Evolutionary conservation across 2,888 invertebrate genomes (phyloP).

Genomic region (Cheilosia variabilis): DNA sequence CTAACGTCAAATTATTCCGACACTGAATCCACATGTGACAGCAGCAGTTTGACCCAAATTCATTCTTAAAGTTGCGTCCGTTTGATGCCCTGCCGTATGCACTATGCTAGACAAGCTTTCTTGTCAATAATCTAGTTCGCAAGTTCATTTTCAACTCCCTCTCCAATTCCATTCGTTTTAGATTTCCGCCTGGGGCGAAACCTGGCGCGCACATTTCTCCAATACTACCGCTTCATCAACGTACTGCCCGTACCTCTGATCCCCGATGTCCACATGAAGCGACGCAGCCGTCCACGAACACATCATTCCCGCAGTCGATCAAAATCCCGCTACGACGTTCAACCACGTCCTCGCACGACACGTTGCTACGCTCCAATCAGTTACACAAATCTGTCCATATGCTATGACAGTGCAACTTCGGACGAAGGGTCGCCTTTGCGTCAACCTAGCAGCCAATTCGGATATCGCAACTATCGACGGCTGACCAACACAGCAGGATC

Average conservation of each 20-base stretch:
- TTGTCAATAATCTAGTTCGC: no score
- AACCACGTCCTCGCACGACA: conserved; percentile 84
- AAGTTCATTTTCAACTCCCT: background rate
- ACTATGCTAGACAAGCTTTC: no score
- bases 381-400: conserved; percentile 85
- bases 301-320: conserved; percentile 82
- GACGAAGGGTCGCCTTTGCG: conserved; percentile 84
- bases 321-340: conserved; percentile 82
- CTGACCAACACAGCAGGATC: conserved; percentile 72
- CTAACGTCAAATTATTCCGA: no score
- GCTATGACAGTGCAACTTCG: conserved; percentile 85
- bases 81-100: no score
- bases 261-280: conserved; percentile 82
- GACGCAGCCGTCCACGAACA: conserved; percentile 81
- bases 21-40: no score
- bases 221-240: conserved; percentile 91
- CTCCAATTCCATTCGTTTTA: conserved; percentile 78
- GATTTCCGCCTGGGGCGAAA: conserved; percentile 92
- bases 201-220: conserved; percentile 89
- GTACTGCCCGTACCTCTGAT: conserved; percentile 85
- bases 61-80: no score
- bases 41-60: no score
- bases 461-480: conserved; percentile 80
- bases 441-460: conserved; percentile 79
- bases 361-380: conserved; percentile 85